Evolutionary conservation across 2,113 vertebrate species (phyloP).

Genomic region (Fregata magnificens): DNA sequence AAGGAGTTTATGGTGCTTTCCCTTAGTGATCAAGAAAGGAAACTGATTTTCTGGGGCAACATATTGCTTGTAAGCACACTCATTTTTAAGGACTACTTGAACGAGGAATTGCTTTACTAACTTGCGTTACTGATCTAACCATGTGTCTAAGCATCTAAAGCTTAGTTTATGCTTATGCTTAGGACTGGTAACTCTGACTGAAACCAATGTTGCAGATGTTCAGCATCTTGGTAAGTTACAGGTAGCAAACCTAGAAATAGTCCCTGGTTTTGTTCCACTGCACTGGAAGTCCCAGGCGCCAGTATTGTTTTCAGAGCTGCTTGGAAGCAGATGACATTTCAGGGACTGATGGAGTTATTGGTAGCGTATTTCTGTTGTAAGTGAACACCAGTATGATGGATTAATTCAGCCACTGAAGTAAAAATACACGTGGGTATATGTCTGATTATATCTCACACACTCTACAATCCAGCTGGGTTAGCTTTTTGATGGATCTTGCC

Average conservation of each 20-base stretch:
- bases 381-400: not conserved
- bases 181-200: not conserved
- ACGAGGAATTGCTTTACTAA: not conserved
- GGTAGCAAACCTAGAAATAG: not conserved
- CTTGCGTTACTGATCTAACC: not conserved
- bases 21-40: not conserved
- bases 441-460: not conserved
- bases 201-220: not conserved
- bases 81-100: not conserved
- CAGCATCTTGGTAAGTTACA: not conserved
- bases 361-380: not conserved
- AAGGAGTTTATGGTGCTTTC: not conserved
- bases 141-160: not conserved
- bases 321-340: not conserved
- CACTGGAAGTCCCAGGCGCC: not conserved
- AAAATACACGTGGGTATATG: not conserved
- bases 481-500: not conserved
- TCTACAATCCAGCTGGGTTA: not conserved
- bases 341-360: not conserved
- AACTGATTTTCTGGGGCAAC: not conserved
- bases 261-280: not conserved
- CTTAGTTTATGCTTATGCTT: not conserved
- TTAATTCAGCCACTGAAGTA: not conserved
- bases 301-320: not conserved
- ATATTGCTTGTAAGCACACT: not conserved